These are phyloP conservation scores for Oryzias celebensis DNA, from an alignment of 2,113 vertebrate genomes.

Conservation along the genomic window DNA sequence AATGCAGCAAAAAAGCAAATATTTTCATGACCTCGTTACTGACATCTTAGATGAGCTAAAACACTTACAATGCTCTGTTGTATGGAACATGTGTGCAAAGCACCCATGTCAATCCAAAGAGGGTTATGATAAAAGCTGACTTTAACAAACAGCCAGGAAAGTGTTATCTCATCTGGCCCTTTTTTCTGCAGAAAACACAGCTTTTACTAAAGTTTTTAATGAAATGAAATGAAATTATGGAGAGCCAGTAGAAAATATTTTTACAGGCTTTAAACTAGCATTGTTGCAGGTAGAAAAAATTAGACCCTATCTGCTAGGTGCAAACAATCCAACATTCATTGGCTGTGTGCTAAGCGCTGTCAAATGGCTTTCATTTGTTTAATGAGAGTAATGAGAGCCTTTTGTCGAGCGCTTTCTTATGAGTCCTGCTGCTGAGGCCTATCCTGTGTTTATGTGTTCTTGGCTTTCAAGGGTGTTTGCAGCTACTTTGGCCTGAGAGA, in stretches of 20 bases:
- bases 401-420: constrained; percentile 21
- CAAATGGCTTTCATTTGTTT: constrained; percentile 31
- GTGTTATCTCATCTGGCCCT: no score
- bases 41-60: not conserved
- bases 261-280: no score
- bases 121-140: no score
- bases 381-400: constrained; percentile 20
- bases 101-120: no score
- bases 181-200: no score
- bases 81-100: no score
- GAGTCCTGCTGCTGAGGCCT: constrained; percentile 19
- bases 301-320: constrained; percentile 63
- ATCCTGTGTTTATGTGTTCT: constrained; percentile 27
- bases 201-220: no score
- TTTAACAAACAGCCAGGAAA: no score
- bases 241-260: no score
- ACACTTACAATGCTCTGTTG: no score
- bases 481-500: constrained; percentile 46
- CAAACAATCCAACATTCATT: not conserved
- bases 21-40: no score
- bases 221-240: no score
- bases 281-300: constrained; percentile 40
- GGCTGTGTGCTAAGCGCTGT: not conserved
- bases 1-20: not conserved
- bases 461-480: constrained; percentile 39